Base-by-base conservation (phyloP, 2,113 vertebrate genomes). In the Mustela nigripes region DNA sequence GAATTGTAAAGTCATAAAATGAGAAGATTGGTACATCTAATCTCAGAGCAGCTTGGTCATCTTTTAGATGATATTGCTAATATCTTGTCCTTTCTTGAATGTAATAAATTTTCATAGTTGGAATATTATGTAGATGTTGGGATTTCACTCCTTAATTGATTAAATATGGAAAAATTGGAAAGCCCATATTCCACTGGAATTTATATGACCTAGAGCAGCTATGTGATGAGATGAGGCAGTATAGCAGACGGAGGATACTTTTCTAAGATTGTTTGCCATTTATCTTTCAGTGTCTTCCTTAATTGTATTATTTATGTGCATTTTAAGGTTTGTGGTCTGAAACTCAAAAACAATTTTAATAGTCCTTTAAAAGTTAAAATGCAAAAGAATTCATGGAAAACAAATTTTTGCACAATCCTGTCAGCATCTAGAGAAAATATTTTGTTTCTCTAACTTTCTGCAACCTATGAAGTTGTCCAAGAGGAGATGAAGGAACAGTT, bases 121-220 rank as follows among this genome's bases (percentile, higher is more conserved):
- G 50, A 95, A 85, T 90, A 21, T 50, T 89, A 81, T 58, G 48
- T 82, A 85, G 63, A 97, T 85, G 11, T 62, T 89, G 18, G 62
- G 42, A 19, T 60, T 96, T 96, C n/a, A 85, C 11, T 80, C 24
- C 94, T 78, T 96, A 98, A 98, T 93, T 82, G 58, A 78, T 90
- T 97, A 96, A 97, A 97, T 97, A 83, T 95, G 95, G 78, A 69
- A 89, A 97, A 85, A 39, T 31, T 95, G 80, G 96, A 97, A 95
- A 88, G 63, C 36, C 5, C 8, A 53, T 60, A 6, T 93, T 85
- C 73, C 79, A 24, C 6, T 94, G 88, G 89, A 95, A 97, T 92
- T 96, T 95, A 71, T 91, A 45, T 85, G 92, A 81, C 83, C 92
- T 92, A 95, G 63, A 76, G 58, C 42, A 92, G 48, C 62, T 93